A percentile compares a stretch with the other conserved stretches of the same genome.
Evolutionary conservation across 2,888 invertebrate genomes (phyloP).

Genomic region (Phyllotreta striolata): DNA sequence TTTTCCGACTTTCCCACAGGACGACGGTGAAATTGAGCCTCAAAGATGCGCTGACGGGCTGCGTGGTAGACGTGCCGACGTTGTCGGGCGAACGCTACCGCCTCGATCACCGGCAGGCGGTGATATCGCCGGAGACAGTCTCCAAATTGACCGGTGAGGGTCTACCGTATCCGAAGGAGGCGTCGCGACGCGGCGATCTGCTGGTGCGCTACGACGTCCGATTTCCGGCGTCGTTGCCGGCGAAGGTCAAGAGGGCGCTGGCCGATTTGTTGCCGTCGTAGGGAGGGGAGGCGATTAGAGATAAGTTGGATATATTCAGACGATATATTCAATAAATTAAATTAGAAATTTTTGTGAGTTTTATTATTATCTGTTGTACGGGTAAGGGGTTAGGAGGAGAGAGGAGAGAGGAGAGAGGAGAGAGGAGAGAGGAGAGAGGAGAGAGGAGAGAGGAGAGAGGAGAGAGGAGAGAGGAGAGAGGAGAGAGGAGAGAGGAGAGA

Average conservation of each 20-base stretch:
- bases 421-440: too few relatives aligned
- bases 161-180: conserved; percentile 91
- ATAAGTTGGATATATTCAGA: conserved; percentile 10
- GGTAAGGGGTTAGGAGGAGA: too few relatives aligned
- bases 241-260: conserved; percentile 40
- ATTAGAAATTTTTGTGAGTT: too few relatives aligned
- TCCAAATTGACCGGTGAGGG: conserved; percentile 85
- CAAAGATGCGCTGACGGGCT: conserved; percentile 89
- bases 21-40: conserved; percentile 84
- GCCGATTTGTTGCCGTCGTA: conserved; percentile 41
- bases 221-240: conserved; percentile 74
- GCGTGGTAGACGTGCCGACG: conserved; percentile 83
- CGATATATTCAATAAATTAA: too few relatives aligned
- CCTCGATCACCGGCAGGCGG: conserved; percentile 76
- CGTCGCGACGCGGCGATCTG: conserved; percentile 85
- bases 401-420: too few relatives aligned
- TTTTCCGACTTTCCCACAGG: conserved; percentile 62
- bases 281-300: too few relatives aligned
- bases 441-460: too few relatives aligned
- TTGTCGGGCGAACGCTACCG: conserved; percentile 73
- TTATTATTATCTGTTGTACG: too few relatives aligned
- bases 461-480: too few relatives aligned
- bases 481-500: too few relatives aligned
- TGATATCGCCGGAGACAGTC: conserved; percentile 85
- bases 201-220: conserved; percentile 90